phyloP scores from a whole-genome alignment of 1,140 invertebrate species.

The Panagrolaimus sp. region DNA sequence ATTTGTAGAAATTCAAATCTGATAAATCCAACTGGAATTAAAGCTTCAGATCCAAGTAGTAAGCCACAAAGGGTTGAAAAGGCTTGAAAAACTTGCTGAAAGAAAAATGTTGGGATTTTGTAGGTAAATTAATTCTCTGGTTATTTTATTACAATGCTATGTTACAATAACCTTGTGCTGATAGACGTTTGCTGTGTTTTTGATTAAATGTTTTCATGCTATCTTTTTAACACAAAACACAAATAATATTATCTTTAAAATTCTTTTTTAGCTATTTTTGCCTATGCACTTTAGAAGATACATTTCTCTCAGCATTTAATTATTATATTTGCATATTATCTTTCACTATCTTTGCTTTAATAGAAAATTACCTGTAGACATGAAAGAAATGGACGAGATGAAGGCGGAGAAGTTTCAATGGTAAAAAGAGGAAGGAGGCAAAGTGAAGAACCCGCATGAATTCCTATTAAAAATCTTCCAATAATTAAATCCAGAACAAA shows the following conservation, averaged over 20 bases:
- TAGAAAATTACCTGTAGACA: slow-evolving; percentile 6
- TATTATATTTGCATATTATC: no score
- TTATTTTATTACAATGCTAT: no score
- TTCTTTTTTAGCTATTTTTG: no score
- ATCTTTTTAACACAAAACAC: no score
- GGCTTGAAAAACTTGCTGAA: slow-evolving; percentile 19
- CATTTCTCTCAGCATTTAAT: no score
- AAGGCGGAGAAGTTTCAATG: slow-evolving; percentile 2
- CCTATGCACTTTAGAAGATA: no score
- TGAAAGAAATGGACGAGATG: slow-evolving; percentile 9
- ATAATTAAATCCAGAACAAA: slow-evolving; percentile 10
- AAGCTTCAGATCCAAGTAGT: slow-evolving; percentile 11
- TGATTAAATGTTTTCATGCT: no score
- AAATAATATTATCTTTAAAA: no score
- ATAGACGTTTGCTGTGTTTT: no score
- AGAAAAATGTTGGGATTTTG: neutral
- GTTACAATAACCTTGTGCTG: no score
- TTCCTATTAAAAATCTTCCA: slow-evolving; percentile 20
- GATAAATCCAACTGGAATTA: slow-evolving; percentile 8
- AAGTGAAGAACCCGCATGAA: slow-evolving; percentile 18
- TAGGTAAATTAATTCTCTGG: neutral
- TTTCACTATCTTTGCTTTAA: no score
- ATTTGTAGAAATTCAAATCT: slow-evolving; percentile 18
- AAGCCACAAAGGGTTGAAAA: slow-evolving; percentile 17
- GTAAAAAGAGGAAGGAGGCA: slow-evolving; percentile 18